Evolutionary conservation across 2,113 vertebrate genomes (phyloP).

Genomic region (Colinus virginianus): DNA sequence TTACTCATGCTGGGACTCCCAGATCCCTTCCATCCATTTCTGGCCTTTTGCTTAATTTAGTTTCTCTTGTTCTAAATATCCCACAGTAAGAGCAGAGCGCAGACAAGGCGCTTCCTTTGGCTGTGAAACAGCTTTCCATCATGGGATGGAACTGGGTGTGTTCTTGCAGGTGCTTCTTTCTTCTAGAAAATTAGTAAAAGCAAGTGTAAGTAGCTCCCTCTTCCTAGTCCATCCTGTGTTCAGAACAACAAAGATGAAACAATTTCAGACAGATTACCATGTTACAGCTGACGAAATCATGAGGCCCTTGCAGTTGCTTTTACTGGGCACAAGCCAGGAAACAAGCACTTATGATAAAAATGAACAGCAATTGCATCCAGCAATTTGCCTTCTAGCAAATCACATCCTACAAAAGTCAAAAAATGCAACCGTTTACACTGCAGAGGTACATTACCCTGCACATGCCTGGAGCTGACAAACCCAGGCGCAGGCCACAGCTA

Average conservation of each 20-base stretch:
- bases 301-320: background rate
- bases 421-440: background rate
- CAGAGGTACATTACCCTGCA: background rate
- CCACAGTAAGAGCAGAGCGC: background rate
- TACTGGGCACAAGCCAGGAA: background rate
- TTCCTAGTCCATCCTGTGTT: background rate
- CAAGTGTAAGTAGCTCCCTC: background rate
- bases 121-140: background rate
- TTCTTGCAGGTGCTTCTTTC: background rate
- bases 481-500: background rate
- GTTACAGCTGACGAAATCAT: background rate
- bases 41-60: background rate
- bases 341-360: background rate
- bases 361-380: background rate
- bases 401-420: background rate
- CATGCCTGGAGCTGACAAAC: background rate
- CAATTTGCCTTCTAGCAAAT: background rate
- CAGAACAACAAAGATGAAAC: background rate
- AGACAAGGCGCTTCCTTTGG: background rate
- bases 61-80: background rate
- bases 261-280: slow-evolving; percentile 14
- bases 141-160: background rate
- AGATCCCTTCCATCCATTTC: background rate
- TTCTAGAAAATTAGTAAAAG: slow-evolving; percentile 7
- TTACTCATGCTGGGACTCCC: background rate